Evolutionary conservation across 2,888 invertebrate genomes (phyloP).

Genomic region (Caenorhabditis imperialis): DNA sequence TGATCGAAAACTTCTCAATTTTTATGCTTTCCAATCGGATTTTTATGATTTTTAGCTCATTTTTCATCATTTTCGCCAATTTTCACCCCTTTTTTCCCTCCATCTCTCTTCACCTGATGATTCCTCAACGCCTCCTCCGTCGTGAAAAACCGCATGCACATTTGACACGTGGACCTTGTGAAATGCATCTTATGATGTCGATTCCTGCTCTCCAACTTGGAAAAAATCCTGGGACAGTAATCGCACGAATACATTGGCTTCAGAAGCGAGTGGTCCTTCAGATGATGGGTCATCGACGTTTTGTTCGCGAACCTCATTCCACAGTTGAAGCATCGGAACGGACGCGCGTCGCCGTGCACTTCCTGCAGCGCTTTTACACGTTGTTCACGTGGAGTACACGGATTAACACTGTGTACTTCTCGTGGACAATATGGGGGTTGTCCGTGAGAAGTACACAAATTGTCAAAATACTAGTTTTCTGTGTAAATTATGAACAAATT

Average conservation of each 20-base stretch:
- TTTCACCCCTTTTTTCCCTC: neutral
- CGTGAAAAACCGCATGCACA: constrained; percentile 41
- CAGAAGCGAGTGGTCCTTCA: constrained; percentile 46
- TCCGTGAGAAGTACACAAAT: neutral
- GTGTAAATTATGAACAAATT: no score
- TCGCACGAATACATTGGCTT: constrained; percentile 34
- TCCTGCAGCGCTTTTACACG: no score
- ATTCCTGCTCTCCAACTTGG: constrained; percentile 27
- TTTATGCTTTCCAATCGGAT: no score
- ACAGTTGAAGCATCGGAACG: constrained; percentile 52
- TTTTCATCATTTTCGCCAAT: neutral
- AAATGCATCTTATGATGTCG: constrained; percentile 42
- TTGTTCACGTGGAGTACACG: no score
- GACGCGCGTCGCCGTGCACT: constrained; percentile 38
- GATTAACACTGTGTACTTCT: no score
- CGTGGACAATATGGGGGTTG: no score
- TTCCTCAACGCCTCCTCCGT: constrained; percentile 25
- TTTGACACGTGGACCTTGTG: constrained; percentile 19
- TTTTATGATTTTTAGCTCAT: no score
- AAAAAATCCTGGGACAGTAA: constrained; percentile 35
- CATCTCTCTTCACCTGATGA: constrained; percentile 39
- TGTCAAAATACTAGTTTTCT: no score
- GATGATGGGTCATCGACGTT: constrained; percentile 47
- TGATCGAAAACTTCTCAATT: no score
- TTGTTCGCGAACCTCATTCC: constrained; percentile 56